Base-by-base conservation (phyloP, 2,888 invertebrate genomes). In the Amitus sp. region DNA sequence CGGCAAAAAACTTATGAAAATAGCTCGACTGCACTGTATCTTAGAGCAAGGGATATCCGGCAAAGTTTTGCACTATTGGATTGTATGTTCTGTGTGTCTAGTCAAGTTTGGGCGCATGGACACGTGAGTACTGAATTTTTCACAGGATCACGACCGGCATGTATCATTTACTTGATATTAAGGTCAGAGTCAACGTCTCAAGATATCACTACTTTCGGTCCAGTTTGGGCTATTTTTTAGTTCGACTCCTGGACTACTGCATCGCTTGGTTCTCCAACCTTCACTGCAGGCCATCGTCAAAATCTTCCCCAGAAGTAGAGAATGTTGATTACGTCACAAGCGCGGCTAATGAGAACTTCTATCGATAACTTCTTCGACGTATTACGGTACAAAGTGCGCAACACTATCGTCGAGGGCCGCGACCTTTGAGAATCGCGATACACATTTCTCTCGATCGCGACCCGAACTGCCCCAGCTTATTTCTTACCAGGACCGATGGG, bases 361-460 rank as follows among this genome's bases (percentile, higher is more conserved):
- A 68, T 69, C 71, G 69, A 67, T 62, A 66, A 74, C 80, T 78
- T 80, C 80, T 79, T 76, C 73, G 73, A 73, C 64, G 62, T 54
- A 62, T 64, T 62, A 59, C 66, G 33, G 64, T 54, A 45, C 62
- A 64, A 64, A 64, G 66, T 67, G 52, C 66, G 45, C 64, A 54
- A 56, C 61, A 61, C 56, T 63, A 66, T 63, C 63, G 49, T 20
- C 43, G 61, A 63, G 61, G 63, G 66, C 61, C 63, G 58, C 66
- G 63, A 66, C 66, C 66, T 66, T 63, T 63, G 46, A 48, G 46
- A 33, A 50, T 50, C 49, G 54, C 60, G 45, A 56, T 39, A 46
- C 17, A 13, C 47, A 19, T 47, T 48, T 27, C 28, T 33, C 47
- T 18, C 48, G 49, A 18, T 43, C 42, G 52, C 17, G 40, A 56